Conservation (phyloP, 2,888 invertebrate species). For the Drosophila testacea region DNA sequence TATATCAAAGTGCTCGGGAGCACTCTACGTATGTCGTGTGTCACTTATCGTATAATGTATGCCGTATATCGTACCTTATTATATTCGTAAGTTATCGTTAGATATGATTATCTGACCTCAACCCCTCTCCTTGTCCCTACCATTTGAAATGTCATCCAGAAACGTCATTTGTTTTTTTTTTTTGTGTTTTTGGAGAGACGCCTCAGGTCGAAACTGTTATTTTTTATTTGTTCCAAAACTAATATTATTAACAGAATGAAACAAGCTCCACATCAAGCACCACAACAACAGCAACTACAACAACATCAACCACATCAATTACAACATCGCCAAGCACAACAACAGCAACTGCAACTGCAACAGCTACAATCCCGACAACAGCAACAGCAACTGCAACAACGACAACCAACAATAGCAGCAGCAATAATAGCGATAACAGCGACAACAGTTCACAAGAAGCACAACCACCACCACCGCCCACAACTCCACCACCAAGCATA, state of each 20-base stretch:
- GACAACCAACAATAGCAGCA: constrained; percentile 42
- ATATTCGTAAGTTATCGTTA: constrained; percentile 32
- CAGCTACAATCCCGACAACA: constrained; percentile 43
- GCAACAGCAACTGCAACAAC: constrained; percentile 36
- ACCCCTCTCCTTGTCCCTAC: background rate
- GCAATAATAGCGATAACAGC: constrained; percentile 46
- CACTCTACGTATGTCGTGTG: constrained; percentile 50
- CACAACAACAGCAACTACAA: constrained; percentile 49
- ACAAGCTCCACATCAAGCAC: constrained; percentile 74
- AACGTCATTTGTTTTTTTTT: constrained; percentile 61
- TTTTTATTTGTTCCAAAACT: constrained; percentile 81
- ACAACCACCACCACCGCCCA: constrained; percentile 85
- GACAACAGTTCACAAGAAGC: constrained; percentile 50
- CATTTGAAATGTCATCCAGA: constrained; percentile 29
- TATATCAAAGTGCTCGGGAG: constrained; percentile 41
- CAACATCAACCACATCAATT: constrained; percentile 47
- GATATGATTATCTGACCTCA: background rate
- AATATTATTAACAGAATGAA: constrained; percentile 85
- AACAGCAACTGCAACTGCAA: constrained; percentile 44
- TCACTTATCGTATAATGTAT: constrained; percentile 39
- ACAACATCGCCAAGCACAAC: constrained; percentile 52
- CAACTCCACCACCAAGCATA: constrained; percentile 70
- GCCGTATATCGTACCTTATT: constrained; percentile 47
- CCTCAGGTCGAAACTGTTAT: constrained; percentile 54
- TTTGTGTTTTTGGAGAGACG: constrained; percentile 53